phyloP scores from a whole-genome alignment of 2,113 vertebrate genomes.

The Cariama cristata region DNA sequence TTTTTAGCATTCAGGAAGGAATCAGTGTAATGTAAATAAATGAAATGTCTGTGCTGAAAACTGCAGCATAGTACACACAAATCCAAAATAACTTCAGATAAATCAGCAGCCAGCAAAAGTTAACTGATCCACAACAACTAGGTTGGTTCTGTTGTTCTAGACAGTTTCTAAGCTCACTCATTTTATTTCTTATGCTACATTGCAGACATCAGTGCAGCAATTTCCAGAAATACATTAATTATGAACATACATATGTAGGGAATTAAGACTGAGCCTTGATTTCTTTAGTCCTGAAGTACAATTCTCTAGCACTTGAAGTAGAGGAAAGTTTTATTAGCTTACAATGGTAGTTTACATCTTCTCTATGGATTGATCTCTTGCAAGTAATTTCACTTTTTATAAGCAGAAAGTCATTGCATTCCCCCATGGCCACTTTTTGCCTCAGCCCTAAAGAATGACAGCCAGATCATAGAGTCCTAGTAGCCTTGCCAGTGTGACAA shows the following conservation, averaged over 20 bases:
- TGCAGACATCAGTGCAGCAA: background rate
- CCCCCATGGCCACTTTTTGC: background rate
- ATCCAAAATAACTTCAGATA: background rate
- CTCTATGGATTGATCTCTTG: background rate
- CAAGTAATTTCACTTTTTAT: background rate
- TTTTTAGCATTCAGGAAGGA: background rate
- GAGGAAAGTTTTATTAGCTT: background rate
- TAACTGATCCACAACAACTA: background rate
- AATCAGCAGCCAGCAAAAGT: background rate
- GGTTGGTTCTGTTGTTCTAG: background rate
- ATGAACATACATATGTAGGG: background rate
- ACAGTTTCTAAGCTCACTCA: background rate
- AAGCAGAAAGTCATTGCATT: background rate
- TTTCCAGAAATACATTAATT: background rate
- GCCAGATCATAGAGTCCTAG: background rate
- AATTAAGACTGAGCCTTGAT: background rate
- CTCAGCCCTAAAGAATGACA: background rate
- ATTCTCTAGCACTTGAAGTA: background rate
- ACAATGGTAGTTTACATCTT: background rate
- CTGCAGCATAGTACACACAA: background rate
- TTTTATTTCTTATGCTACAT: background rate
- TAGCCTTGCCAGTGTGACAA: background rate
- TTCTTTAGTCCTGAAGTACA: background rate
- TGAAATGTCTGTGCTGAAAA: background rate
- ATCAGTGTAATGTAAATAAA: background rate